phyloP scores from a whole-genome alignment of 1,140 invertebrate species.

The silkworm (Bombyx mori) region ASM3026992v2 NC_085112.1:19501-20000 shows the following conservation, averaged over 20 bases:
- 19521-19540: conserved; percentile 69
- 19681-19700: conserved; percentile 2
- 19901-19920: no score
- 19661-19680: no score
- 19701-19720: conserved; percentile 27
- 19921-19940: conserved; percentile 47
- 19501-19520: conserved; percentile 71
- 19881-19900: no score
- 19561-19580: conserved; percentile 70
- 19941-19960: conserved; percentile 73
- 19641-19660: no score
- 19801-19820: conserved; percentile 80
- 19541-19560: conserved; percentile 72
- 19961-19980: conserved; percentile 68
- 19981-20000: conserved; percentile 67
- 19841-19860: conserved; percentile 15
- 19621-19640: no score
- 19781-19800: conserved; percentile 74
- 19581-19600: conserved; percentile 55
- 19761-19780: conserved; percentile 56
- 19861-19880: no score
- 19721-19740: conserved; percentile 42
- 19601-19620: conserved; percentile 18
- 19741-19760: conserved; percentile 74
- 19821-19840: conserved; percentile 78